Evolutionary conservation across 2,888 invertebrate genomes (phyloP).

Genomic region (Maniola hyperantus): DNA sequence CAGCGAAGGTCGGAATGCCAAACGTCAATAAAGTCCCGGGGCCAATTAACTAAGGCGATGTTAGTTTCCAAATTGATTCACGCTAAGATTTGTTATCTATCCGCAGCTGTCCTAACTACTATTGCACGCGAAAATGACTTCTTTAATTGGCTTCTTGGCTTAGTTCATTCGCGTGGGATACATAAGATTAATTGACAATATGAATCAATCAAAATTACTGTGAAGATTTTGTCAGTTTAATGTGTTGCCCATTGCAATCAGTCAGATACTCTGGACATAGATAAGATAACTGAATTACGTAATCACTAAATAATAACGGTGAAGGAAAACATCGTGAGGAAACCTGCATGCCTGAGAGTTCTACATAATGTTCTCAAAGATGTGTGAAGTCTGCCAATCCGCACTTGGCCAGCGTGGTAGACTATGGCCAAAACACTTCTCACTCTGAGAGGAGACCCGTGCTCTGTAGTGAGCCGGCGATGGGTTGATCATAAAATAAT

Average conservation of each 20-base stretch:
- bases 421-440: too few relatives aligned
- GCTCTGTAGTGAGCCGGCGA: too few relatives aligned
- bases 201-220: neutral
- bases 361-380: too few relatives aligned
- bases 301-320: constrained; percentile 1
- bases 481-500: too few relatives aligned
- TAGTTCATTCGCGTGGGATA: neutral
- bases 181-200: constrained; percentile 3
- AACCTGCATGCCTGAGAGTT: too few relatives aligned
- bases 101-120: neutral
- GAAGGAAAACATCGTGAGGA: too few relatives aligned
- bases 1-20: too few relatives aligned
- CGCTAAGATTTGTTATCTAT: neutral
- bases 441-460: too few relatives aligned
- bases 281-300: neutral
- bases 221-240: neutral
- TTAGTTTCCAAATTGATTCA: neutral
- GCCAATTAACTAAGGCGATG: neutral
- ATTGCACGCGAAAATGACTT: neutral
- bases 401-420: too few relatives aligned
- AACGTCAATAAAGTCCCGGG: too few relatives aligned
- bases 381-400: too few relatives aligned
- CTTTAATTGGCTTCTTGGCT: constrained; percentile 1
- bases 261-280: neutral
- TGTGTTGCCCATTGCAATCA: neutral